A percentile compares a stretch with the other conserved stretches of the same genome.
phyloP scores from a whole-genome alignment of 2,888 invertebrate genomes.

The Chrysolina haemoptera region DNA sequence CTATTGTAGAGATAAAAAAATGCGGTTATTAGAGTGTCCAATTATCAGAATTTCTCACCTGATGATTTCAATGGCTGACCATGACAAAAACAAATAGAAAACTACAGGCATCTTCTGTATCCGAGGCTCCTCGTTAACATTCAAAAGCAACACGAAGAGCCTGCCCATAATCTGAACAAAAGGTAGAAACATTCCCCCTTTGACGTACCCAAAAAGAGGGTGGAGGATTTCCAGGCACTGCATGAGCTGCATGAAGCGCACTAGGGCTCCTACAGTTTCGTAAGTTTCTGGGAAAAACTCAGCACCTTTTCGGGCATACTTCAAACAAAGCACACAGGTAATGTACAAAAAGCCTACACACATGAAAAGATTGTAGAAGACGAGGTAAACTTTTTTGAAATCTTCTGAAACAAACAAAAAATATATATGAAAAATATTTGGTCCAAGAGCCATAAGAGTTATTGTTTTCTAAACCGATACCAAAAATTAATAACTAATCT shows the following conservation, averaged over 20 bases:
- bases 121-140: slow-evolving; percentile 88
- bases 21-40: no score
- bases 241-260: slow-evolving; percentile 86
- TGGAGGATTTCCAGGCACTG: slow-evolving; percentile 92
- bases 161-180: slow-evolving; percentile 87
- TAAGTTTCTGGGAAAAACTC: slow-evolving; percentile 81
- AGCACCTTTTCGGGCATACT: slow-evolving; percentile 82
- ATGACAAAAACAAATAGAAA: slow-evolving; percentile 89
- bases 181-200: slow-evolving; percentile 81
- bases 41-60: no score
- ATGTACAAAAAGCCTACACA: slow-evolving; percentile 89
- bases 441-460: no score
- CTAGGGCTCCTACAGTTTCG: slow-evolving; percentile 80
- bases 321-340: slow-evolving; percentile 80
- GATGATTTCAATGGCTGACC: slow-evolving; percentile 87
- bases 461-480: no score
- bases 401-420: slow-evolving; percentile 74
- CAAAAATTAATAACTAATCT: no score
- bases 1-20: no score
- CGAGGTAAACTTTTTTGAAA: slow-evolving; percentile 86
- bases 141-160: slow-evolving; percentile 78
- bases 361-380: slow-evolving; percentile 92
- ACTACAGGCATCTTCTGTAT: slow-evolving; percentile 91
- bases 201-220: slow-evolving; percentile 90
- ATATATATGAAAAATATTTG: not conserved